A percentile compares a stretch with the other conserved stretches of the same genome.
phyloP scores from a whole-genome alignment of 2,888 invertebrate genomes.

The Ophion ellenae region DNA sequence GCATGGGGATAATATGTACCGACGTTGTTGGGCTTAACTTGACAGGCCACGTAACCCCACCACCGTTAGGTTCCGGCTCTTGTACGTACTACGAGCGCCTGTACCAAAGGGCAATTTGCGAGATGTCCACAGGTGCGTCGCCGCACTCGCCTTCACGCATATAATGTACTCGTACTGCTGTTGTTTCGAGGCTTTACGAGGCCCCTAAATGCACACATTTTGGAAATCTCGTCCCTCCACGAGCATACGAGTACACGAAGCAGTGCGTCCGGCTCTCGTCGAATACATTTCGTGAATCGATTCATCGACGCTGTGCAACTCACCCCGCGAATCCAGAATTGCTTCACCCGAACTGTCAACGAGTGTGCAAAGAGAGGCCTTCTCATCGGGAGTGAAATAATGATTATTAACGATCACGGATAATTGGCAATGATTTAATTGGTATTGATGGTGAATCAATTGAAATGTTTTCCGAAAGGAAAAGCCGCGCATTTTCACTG shows the following conservation, averaged over 20 bases:
- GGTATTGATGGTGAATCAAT: too few species aligned
- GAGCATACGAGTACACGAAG: not conserved
- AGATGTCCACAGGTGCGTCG: slow-evolving; percentile 12
- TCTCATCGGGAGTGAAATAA: not conserved
- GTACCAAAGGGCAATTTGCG: slow-evolving; percentile 39
- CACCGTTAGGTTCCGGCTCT: slow-evolving; percentile 25
- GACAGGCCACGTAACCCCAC: slow-evolving; percentile 37
- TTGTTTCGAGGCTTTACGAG: slow-evolving; percentile 24
- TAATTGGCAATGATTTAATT: too few species aligned
- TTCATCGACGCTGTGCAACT: not conserved
- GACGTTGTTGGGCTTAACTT: slow-evolving; percentile 37
- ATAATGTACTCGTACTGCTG: not conserved
- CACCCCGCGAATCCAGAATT: not conserved
- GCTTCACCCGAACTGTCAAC: not conserved
- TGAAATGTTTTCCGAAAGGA: too few species aligned
- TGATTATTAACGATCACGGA: too few species aligned
- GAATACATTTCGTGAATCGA: slow-evolving; percentile 25
- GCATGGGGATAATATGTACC: not conserved
- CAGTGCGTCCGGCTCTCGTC: not conserved
- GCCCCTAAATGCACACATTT: slow-evolving; percentile 20
- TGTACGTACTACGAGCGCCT: slow-evolving; percentile 35
- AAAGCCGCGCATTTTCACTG: too few species aligned
- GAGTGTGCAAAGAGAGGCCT: not conserved
- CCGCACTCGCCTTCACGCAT: not conserved
- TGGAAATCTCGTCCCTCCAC: not conserved